Evolutionary conservation across 2,113 vertebrate genomes (phyloP), one percentile per base, ranked within the genome.

Genomic region (Ploceus nigricollis): DNA sequence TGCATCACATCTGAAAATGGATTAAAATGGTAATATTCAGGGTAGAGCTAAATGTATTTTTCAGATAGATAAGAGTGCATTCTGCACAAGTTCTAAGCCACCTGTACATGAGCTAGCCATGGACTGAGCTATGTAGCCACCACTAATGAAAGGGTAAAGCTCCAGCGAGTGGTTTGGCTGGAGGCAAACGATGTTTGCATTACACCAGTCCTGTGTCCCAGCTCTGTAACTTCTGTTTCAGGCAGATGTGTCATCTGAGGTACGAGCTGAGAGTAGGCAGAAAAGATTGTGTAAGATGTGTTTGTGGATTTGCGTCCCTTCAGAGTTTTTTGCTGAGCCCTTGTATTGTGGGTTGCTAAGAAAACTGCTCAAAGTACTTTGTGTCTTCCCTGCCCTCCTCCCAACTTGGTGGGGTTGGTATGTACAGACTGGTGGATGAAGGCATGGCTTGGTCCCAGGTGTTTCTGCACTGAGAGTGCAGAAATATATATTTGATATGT

Each of bases 191-290:
- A 0, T 48, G 14, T 80, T 87, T 82, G 50, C 4, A 1, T 81
- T 48, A 17, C 15, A 44, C 33, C 56, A 58, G 47, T 30, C 10
- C 54, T 0, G 0, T 15, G 42, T 48, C 28, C 54, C 77, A 89
- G 45, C 68, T 44, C 7, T 33, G 15, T 30, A 72, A 9, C 64
- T 77, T 60, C 63, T 73, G 76, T 30, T 66, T 22, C 78, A 40
- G 80, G 45, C 64, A 81, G 80, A 10, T 7, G 0, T 63, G 64
- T 83, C 83, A 58, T 45, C 51, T 63, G 22, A 94, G 87, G 80
- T 70, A 35, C 0, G 0, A 73, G 48, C 60, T 68, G 60, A 84
- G 65, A 93, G 65, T 15, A 47, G 65, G 65, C 87, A 91, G 87
- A 64, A 86, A 44, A 51, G 42, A 35, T 91, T 78, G 77, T 7